Base-by-base conservation (phyloP, 2,888 invertebrate genomes). In the Lasioglossum leucozonium region DNA sequence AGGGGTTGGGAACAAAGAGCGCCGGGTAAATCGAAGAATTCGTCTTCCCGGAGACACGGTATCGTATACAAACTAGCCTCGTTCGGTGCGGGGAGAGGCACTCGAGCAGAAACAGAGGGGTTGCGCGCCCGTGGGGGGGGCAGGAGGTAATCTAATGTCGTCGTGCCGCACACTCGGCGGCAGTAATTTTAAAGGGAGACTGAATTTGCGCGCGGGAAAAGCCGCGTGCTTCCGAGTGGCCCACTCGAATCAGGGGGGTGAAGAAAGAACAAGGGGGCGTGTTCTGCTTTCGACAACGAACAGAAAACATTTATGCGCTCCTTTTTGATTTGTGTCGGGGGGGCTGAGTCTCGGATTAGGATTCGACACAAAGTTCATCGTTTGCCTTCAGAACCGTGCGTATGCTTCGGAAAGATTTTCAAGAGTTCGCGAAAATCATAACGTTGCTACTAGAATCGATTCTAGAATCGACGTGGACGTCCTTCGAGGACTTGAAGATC, bases 131-230 rank as follows among this genome's bases (percentile, higher is more conserved):
- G 34, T 22, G n/a, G 69, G 47, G 44, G 82, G 84, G 82, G 77
- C 72, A 76, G 85, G 86, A n/a, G n/a, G 84, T 88, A 88, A 90
- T 88, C 84, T 86, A 91, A 91, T 87, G 89, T 88, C 82, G 88
- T 89, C 87, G 87, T 79, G 81, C 85, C 75, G 80, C 86, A 78
- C 85, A 82, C 88, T 89, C 88, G 76, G 79, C 72, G 81, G 81
- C 72, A 78, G 76, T 74, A 69, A 81, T 73, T 83, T 74, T 51
- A 86, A 69, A 65, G 82, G 80, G 84, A 78, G 83, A 81, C 81
- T 77, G 87, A 88, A 91, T 91, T 90, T 88, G 90, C 86, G 88
- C 77, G 72, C 82, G 76, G 76, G 81, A 87, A 87, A 87, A 81
- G 72, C 81, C 77, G 79, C 81, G 84, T 79, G 84, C 78, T 88